phyloP scores from a whole-genome alignment of 2,888 invertebrate species.

The Ischnus inquisitorius region DNA sequence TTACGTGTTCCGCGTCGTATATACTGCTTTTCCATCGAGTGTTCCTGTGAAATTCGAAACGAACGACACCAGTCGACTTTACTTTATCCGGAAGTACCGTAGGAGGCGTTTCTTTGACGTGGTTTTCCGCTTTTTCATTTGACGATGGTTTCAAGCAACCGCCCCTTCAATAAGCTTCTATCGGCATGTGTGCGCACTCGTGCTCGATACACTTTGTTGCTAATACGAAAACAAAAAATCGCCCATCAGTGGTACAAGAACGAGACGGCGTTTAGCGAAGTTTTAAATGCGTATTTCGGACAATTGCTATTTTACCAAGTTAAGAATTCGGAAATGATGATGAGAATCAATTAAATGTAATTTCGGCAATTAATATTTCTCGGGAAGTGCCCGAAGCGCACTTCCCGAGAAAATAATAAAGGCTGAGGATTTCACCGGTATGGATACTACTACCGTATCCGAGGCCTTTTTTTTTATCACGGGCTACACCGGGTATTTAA shows the following conservation, averaged over 20 bases:
- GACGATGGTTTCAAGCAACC: not conserved
- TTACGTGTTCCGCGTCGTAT: constrained; percentile 33
- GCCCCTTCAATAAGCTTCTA: not conserved
- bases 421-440: too few relatives aligned
- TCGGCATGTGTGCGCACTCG: not conserved
- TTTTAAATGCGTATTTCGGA: too few relatives aligned
- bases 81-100: constrained; percentile 28
- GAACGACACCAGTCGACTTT: constrained; percentile 29
- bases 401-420: too few relatives aligned
- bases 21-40: not conserved
- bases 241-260: too few relatives aligned
- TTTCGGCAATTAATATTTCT: too few relatives aligned
- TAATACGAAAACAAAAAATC: not conserved
- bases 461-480: not conserved
- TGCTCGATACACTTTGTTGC: not conserved
- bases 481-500: too few relatives aligned
- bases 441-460: too few relatives aligned
- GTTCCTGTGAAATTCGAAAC: constrained; percentile 5
- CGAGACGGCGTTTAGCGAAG: not conserved
- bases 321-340: too few relatives aligned
- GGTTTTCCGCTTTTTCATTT: constrained; percentile 51
- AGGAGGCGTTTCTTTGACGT: constrained; percentile 55
- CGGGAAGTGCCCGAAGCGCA: too few relatives aligned
- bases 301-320: too few relatives aligned
- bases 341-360: too few relatives aligned